phyloP scores from a whole-genome alignment of 2,888 invertebrate genomes.

The Pachycephus smyrnensis region DNA sequence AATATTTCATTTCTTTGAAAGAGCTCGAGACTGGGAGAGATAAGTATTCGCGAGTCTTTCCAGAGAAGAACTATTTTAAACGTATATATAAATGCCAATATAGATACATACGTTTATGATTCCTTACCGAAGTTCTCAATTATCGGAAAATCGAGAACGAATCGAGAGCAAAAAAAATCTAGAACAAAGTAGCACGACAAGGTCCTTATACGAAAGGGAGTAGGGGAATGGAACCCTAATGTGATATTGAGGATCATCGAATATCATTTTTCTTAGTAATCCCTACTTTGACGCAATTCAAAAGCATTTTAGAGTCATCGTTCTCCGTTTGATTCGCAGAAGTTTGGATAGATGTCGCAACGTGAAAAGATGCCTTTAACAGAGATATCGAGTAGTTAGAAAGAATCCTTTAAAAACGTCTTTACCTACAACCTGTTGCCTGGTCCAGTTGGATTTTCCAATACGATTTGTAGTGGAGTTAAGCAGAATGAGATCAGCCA shows the following conservation, averaged over 20 bases:
- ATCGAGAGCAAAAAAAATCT: background rate
- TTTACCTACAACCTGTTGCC: conserved; percentile 35
- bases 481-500: background rate
- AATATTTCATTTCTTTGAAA: conserved; percentile 44
- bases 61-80: background rate
- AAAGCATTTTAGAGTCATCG: conserved; percentile 28
- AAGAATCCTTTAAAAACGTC: conserved; percentile 31
- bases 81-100: background rate
- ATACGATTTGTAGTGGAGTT: background rate
- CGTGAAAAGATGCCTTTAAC: conserved; percentile 16
- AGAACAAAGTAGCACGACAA: background rate
- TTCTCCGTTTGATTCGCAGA: conserved; percentile 24
- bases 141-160: background rate
- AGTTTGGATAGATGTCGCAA: conserved; percentile 12
- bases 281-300: conserved; percentile 2
- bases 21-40: background rate
- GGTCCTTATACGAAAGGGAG: background rate
- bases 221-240: conserved; percentile 12
- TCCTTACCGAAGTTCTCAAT: background rate
- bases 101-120: background rate
- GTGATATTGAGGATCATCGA: conserved; percentile 32
- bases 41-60: background rate
- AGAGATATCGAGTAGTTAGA: conserved; percentile 15
- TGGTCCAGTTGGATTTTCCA: background rate
- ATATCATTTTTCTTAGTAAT: conserved; percentile 25